Conservation (phyloP, 35 echinoderm and acorn worm genomes). For the Lytechinus pictus region DNA sequence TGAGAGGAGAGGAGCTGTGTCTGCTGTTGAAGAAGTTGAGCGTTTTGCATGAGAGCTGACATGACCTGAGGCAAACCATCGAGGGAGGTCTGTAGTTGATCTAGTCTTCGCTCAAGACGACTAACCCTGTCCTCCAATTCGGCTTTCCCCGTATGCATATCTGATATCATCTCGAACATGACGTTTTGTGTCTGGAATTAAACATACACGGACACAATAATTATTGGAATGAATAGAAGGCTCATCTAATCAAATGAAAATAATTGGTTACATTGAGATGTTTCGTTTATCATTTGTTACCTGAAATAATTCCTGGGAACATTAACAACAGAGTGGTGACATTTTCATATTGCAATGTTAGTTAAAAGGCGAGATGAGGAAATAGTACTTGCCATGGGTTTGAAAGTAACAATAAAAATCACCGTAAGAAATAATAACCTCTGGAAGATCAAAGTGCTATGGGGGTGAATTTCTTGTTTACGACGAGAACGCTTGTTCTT, state of each 20-base stretch:
- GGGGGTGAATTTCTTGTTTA: too few species aligned
- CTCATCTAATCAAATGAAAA: neutral
- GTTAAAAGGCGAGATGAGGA: too few species aligned
- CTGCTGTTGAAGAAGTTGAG: slow-evolving; percentile 74
- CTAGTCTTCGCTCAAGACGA: slow-evolving; percentile 81
- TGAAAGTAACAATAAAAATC: too few species aligned
- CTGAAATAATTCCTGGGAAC: too few species aligned
- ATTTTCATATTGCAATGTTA: too few species aligned
- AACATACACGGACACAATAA: slow-evolving; percentile 45
- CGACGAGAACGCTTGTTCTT: too few species aligned
- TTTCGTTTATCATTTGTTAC: too few species aligned
- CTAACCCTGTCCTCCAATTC: slow-evolving; percentile 79
- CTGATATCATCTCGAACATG: slow-evolving; percentile 99
- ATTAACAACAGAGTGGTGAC: too few species aligned
- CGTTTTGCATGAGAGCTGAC: slow-evolving; percentile 70
- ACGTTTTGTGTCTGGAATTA: slow-evolving; percentile 93
- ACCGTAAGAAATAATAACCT: too few species aligned
- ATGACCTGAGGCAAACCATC: slow-evolving; percentile 89
- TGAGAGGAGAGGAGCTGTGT: slow-evolving; percentile 36
- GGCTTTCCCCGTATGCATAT: slow-evolving; percentile 81
- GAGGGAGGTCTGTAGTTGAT: slow-evolving; percentile 80
- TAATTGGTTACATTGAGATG: neutral
- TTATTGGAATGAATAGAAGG: neutral
- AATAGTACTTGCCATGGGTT: too few species aligned
- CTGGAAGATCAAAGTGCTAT: too few species aligned